Base-by-base conservation (phyloP, 2,797 vertebrate genomes). In the Urosaurus nigricauda region DNA sequence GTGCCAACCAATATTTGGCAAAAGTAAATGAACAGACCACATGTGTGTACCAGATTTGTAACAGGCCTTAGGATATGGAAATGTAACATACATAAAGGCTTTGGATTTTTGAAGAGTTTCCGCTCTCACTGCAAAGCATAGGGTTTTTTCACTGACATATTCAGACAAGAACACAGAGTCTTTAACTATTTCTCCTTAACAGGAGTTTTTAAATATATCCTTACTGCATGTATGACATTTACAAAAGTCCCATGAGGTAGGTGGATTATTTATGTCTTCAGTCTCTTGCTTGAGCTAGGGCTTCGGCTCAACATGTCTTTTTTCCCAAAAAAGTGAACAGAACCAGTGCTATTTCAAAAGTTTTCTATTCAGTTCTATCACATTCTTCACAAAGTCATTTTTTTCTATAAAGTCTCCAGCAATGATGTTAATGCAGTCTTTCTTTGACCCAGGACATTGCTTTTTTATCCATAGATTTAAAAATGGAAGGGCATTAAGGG, bases 351-450 rank as follows among this genome's bases (percentile, higher is more conserved):
- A 71, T 9, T 58, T 75, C 83, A 85, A 4, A 88, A 98, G 97
- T 95, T 98, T 98, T 24, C 84, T 92, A 89, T 99, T 99, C 13
- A 99, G 97, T 0, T 91, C 88, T 35, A 99, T 97, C 86, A 99
- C 97, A 2, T 97, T 96, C 0, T 96, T 92, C 85, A 98, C 97
- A 87, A 99, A 97, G 0, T 97, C 94, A 17, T 96, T 73, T 0
- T 94, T 95, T 4, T 98, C 98, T 83, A 98, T 95, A 2, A 99
- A 99, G 95, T 99, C 98, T 14, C 98, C 98, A 0, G 98, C 98
- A 53, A 99, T 98, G 12, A 99, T 98, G 96, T 99, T 99, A 87
- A 98, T 94, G 85, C 97, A 96, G 14, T 87, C n/a, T 0, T 93
- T 89, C 29, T 94, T 94, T 0, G 94, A 40, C 19, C 98, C 98